Conservation (phyloP, 2,797 vertebrate species). For the Naso thynnoides region DNA sequence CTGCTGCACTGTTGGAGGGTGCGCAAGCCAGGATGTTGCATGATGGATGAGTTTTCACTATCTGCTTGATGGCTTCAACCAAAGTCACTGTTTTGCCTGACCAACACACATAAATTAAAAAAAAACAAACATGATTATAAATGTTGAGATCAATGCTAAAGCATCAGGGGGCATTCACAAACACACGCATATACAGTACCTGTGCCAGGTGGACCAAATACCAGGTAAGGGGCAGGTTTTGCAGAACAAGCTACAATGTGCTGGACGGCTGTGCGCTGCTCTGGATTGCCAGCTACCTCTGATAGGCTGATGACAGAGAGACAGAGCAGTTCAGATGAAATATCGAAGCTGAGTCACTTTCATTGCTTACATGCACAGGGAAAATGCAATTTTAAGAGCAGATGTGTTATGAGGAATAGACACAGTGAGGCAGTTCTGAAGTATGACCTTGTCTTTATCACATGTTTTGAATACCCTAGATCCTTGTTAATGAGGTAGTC, state of each 20-base stretch:
- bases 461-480: neutral
- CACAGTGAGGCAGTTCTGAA: neutral
- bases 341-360: neutral
- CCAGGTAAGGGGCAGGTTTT: slow-evolving; percentile 90
- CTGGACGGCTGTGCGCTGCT: slow-evolving; percentile 86
- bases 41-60: slow-evolving; percentile 73
- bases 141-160: neutral
- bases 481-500: neutral
- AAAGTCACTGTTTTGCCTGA: slow-evolving; percentile 90
- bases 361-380: neutral
- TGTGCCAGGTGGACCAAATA: slow-evolving; percentile 93
- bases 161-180: neutral
- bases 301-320: slow-evolving; percentile 74
- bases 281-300: slow-evolving; percentile 82
- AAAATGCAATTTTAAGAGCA: neutral
- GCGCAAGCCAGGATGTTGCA: slow-evolving; percentile 88
- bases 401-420: neutral
- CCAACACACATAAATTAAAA: slow-evolving; percentile 11
- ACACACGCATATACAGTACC: slow-evolving; percentile 44
- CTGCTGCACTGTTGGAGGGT: slow-evolving; percentile 89
- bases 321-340: neutral
- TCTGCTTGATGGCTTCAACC: slow-evolving; percentile 92
- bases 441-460: neutral
- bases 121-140: neutral
- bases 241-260: slow-evolving; percentile 86